Evolutionary conservation across 2,888 invertebrate species (phyloP).

Genomic region (Eupithecia exiguata): DNA sequence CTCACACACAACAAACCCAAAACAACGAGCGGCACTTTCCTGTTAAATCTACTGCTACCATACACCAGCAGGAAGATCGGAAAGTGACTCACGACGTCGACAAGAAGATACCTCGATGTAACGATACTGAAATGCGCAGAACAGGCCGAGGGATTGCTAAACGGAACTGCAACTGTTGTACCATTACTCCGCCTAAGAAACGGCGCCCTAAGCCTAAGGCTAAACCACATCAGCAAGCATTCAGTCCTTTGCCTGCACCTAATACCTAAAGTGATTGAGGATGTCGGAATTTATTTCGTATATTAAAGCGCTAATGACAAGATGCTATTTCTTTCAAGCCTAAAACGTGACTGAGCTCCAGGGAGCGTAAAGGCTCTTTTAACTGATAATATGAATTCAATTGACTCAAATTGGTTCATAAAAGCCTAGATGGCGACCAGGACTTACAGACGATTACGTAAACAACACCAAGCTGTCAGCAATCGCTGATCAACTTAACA

Average conservation of each 20-base stretch:
- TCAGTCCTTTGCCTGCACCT: conserved; percentile 36
- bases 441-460: background rate
- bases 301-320: background rate
- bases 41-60: conserved; percentile 23
- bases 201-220: conserved; percentile 64
- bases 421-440: background rate
- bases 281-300: background rate
- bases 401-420: background rate
- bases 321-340: background rate
- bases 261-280: conserved; percentile 29
- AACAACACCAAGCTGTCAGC: background rate
- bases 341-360: background rate
- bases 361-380: background rate
- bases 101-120: conserved; percentile 65
- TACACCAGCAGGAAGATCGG: conserved; percentile 23
- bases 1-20: conserved; percentile 48
- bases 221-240: conserved; percentile 5
- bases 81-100: conserved; percentile 59
- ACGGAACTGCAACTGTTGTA: conserved; percentile 85
- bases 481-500: background rate
- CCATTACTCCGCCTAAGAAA: conserved; percentile 78
- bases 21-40: conserved; percentile 33
- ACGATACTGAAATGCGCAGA: conserved; percentile 63
- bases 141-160: conserved; percentile 84
- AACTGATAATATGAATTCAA: background rate